Conservation (phyloP, 2,797 vertebrate species). For the Luscinia megarhynchos region DNA sequence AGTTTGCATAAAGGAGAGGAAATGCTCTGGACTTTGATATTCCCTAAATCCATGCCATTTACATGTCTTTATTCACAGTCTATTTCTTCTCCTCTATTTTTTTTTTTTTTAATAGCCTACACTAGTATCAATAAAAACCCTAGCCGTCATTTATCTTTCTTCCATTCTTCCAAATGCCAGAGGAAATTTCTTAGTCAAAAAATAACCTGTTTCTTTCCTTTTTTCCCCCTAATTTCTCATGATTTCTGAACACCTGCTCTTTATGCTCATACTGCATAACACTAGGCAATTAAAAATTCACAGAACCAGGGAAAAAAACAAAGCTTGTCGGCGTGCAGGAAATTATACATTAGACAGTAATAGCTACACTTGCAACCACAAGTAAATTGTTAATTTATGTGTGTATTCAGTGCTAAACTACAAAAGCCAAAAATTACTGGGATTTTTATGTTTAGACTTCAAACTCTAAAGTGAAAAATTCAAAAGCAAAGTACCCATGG, state of each 20-base stretch:
- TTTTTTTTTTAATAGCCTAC: neutral
- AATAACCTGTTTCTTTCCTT: conserved; percentile 1
- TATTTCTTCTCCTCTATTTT: neutral
- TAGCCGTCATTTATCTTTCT: conserved; percentile 7
- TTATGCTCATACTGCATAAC: conserved; percentile 46
- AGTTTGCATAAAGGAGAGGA: conserved; percentile 11
- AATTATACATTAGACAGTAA: conserved; percentile 52
- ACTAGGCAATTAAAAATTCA: conserved; percentile 56
- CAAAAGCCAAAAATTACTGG: conserved; percentile 19
- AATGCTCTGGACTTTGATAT: conserved; percentile 5
- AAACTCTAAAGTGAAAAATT: conserved; percentile 35
- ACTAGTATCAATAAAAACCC: neutral
- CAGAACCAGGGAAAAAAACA: conserved; percentile 47
- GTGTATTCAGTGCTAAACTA: conserved; percentile 2
- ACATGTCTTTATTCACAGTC: conserved; percentile 2
- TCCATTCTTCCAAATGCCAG: neutral
- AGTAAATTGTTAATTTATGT: conserved; percentile 37
- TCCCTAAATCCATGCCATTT: neutral
- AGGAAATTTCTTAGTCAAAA: conserved; percentile 34
- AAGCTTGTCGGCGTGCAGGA: neutral
- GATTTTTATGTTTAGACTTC: conserved; percentile 42
- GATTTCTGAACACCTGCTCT: conserved; percentile 66
- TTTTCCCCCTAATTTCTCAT: neutral
- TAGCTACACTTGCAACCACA: neutral
- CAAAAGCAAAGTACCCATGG: conserved; percentile 30